Evolutionary conservation across 2,888 invertebrate species (phyloP), one percentile per base, ranked within the genome.

Genomic region (Synergus japonicus): DNA sequence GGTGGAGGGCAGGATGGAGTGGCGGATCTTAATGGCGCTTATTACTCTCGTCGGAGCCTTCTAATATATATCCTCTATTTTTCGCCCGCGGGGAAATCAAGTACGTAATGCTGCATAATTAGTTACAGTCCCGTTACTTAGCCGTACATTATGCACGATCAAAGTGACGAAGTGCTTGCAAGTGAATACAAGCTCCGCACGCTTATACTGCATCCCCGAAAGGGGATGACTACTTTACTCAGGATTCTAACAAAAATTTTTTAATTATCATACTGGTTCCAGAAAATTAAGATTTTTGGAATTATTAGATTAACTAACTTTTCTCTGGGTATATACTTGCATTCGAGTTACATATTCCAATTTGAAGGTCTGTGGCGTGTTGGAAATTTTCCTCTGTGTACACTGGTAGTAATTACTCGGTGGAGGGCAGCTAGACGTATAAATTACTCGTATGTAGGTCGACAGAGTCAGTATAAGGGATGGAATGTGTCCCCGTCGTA

Each of bases 1-100:
- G 81, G 83, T 73, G 81, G 81, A 85, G 86, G 84, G 85, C 85
- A 79, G 81, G 78, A 83, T 79, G 84, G 79, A 81, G 84, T 80
- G 84, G 85, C 84, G 87, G 88, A 88, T 90, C 91, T 90, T 91
- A 91, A 91, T 91, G 88, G 89, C 87, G 89, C 91, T 91, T 91
- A 91, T 91, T 91, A 91, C 90, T 91, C 90, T 89, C 90, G 86
- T 86, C 86, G 89, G 88, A 86, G 84, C 83, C 83, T 86, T 84
- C 87, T 90, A 88, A 91, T 90, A 89, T 90, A 90, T 90, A 87
- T 88, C 90, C 89, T 89, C 88, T 90, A 91, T 91, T 91, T 91
- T 91, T 91, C 90, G 90, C 87, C 91, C 91, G 88, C 88, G 90
- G 91, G 91, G 91, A 91, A 91, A 91, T 91, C 91, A 91, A 91